These are phyloP conservation scores for Bombylius discolor DNA, from an alignment of 2,888 invertebrate genomes.

Conservation along the genomic window DNA sequence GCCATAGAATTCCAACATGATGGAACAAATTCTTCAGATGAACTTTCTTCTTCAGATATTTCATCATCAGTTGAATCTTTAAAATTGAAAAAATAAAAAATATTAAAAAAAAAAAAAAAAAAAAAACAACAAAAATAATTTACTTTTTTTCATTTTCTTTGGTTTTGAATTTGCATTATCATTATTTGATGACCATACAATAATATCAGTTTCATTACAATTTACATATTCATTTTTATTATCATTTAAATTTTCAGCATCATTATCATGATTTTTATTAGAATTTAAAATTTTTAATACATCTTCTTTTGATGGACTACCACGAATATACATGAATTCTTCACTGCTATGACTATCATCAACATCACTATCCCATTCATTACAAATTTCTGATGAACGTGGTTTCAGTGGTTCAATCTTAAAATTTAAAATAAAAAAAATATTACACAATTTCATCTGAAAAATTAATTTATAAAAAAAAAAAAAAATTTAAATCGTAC, in stretches of 20 bases:
- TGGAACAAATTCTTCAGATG: conserved; percentile 57
- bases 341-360: conserved; percentile 29
- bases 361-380: conserved; percentile 37
- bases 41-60: conserved; percentile 25
- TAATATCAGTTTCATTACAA: conserved; percentile 1
- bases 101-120: not conserved
- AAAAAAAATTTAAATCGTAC: too few relatives aligned
- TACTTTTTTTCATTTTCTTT: not conserved
- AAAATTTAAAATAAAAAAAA: not conserved
- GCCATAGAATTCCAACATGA: conserved; percentile 71
- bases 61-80: conserved; percentile 18
- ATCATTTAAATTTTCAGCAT: not conserved
- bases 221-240: not conserved
- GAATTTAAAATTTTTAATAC: not conserved
- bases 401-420: not conserved
- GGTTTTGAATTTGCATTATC: conserved; percentile 6
- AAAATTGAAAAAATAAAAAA: not conserved
- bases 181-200: conserved; percentile 13
- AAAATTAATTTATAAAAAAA: not conserved
- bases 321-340: conserved; percentile 25
- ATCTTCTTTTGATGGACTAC: conserved; percentile 11
- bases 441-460: not conserved
- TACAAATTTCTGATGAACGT: conserved; percentile 8
- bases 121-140: not conserved
- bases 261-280: not conserved